Evolutionary conservation across 2,797 vertebrate genomes (phyloP).

Genomic region (Ataeniobius toweri): DNA sequence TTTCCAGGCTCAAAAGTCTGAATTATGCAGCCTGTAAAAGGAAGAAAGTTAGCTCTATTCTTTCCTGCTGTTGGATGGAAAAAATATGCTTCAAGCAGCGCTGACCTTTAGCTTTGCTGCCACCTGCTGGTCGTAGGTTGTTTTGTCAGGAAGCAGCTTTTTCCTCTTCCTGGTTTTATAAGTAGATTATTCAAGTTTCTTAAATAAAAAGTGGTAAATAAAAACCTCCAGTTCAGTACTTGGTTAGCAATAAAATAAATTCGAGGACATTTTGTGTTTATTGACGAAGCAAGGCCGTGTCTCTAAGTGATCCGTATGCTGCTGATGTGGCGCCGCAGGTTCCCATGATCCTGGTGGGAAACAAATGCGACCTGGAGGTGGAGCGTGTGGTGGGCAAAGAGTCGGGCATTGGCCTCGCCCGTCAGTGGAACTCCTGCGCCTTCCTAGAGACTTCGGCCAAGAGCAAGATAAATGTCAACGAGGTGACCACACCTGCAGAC

Average conservation of each 20-base stretch:
- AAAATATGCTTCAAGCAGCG: background rate
- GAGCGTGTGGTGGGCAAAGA: constrained; percentile 96
- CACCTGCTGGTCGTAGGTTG: constrained; percentile 13
- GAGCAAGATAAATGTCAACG: constrained; percentile 99
- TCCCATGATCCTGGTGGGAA: constrained; percentile 98
- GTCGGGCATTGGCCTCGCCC: constrained; percentile 93
- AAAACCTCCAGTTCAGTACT: too few relatives aligned
- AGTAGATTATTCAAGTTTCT: too few relatives aligned
- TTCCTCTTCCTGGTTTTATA: background rate
- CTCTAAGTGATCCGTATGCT: too few relatives aligned
- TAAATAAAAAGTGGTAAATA: too few relatives aligned
- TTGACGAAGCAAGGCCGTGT: background rate
- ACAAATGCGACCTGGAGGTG: constrained; percentile 98
- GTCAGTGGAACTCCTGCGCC: constrained; percentile 99
- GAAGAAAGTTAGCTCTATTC: too few relatives aligned
- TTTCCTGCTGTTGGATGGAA: too few relatives aligned
- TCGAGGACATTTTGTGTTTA: background rate
- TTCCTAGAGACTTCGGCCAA: constrained; percentile 99
- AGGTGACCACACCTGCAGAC: constrained; percentile 74
- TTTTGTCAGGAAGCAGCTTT: background rate
- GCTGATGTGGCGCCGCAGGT: constrained; percentile 76
- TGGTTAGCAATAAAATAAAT: too few relatives aligned
- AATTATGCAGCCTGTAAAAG: background rate
- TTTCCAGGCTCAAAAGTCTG: background rate
- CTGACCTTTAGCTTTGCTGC: constrained; percentile 1